phyloP scores from a whole-genome alignment of 1,140 invertebrate genomes.

The Conopomorpha cramerella region DNA sequence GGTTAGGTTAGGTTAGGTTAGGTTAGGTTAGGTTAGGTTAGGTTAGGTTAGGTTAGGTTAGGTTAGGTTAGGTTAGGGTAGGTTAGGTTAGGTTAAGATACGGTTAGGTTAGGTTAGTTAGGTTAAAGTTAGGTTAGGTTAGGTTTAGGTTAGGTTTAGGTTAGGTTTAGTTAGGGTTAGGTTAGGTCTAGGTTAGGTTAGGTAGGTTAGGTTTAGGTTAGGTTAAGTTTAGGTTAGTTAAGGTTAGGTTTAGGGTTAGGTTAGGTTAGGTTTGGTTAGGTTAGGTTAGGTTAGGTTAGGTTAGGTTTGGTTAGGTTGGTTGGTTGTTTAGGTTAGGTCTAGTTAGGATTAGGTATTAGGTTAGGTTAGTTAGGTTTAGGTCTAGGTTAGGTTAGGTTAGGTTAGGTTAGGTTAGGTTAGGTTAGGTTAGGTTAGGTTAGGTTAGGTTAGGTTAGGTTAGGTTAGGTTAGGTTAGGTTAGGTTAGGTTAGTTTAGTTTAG shows the following conservation, averaged over 20 bases:
- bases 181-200: constrained; percentile 5
- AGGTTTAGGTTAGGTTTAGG: constrained; percentile 5
- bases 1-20: not conserved
- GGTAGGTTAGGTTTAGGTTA: constrained; percentile 6
- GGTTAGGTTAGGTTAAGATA: not conserved
- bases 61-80: not conserved
- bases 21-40: not conserved
- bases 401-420: constrained; percentile 7
- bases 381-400: no score
- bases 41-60: not conserved
- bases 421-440: constrained; percentile 8
- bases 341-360: no score
- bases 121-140: constrained; percentile 2
- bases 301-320: constrained; percentile 3
- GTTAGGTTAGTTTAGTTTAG: no score
- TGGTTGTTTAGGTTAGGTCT: constrained; percentile 3
- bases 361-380: no score
- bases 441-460: constrained; percentile 11
- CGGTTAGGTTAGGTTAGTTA: constrained; percentile 2
- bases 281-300: constrained; percentile 5
- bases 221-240: constrained; percentile 10
- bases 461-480: constrained; percentile 12
- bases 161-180: constrained; percentile 3
- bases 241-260: constrained; percentile 7
- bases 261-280: constrained; percentile 11